phyloP scores from a whole-genome alignment of 2,888 invertebrate genomes.

The Microctonus aethiopoides region DNA sequence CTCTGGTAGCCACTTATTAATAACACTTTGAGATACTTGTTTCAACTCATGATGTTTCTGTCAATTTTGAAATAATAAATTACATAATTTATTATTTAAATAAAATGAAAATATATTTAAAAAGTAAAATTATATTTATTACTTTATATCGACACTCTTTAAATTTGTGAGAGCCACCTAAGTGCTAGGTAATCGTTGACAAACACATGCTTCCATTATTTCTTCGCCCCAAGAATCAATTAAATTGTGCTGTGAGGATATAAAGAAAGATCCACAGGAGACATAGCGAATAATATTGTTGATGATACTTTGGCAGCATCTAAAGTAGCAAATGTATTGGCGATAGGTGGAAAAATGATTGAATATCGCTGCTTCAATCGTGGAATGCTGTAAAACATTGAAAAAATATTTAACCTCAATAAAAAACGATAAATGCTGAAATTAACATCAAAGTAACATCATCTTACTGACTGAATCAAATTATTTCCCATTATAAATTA shows the following conservation, averaged over 20 bases:
- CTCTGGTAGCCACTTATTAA: conserved; percentile 82
- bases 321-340: conserved; percentile 79
- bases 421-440: neutral
- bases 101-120: conserved; percentile 5
- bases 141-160: conserved; percentile 79
- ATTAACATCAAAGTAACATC: too few species aligned
- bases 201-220: conserved; percentile 80
- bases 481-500: too few species aligned
- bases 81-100: neutral
- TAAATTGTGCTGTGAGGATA: conserved; percentile 71
- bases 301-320: conserved; percentile 91
- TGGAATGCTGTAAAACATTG: conserved; percentile 74
- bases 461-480: too few species aligned
- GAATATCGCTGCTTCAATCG: conserved; percentile 91
- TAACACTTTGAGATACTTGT: conserved; percentile 72
- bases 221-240: conserved; percentile 85
- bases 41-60: conserved; percentile 73
- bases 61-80: conserved; percentile 22
- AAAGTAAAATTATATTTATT: conserved; percentile 1
- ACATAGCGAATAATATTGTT: conserved; percentile 82
- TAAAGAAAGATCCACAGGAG: conserved; percentile 70
- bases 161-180: conserved; percentile 80
- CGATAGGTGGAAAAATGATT: conserved; percentile 79
- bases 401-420: neutral
- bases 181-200: conserved; percentile 86